These are phyloP conservation scores for Herminia tarsipennalis DNA, from an alignment of 2,888 invertebrate species.

Conservation along the genomic window DNA sequence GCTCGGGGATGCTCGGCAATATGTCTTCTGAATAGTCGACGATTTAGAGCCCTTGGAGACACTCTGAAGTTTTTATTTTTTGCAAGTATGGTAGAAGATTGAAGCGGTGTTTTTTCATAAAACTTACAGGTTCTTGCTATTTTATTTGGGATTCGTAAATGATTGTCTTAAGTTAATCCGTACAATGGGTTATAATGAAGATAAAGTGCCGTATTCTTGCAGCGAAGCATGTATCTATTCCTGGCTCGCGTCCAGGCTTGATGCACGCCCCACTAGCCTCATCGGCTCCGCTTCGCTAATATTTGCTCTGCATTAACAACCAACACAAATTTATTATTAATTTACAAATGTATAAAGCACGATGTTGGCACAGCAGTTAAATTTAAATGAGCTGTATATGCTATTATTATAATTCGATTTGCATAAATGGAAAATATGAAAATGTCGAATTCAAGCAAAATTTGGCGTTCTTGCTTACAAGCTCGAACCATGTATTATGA, in stretches of 20 bases:
- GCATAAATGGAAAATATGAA: constrained; percentile 7
- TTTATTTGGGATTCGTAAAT: constrained; percentile 16
- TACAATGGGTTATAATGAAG: constrained; percentile 57
- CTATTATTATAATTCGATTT: constrained; percentile 22
- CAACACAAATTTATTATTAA: constrained; percentile 50
- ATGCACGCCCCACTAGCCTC: constrained; percentile 34
- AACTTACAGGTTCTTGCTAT: background rate
- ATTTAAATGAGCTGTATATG: constrained; percentile 21
- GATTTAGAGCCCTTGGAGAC: constrained; percentile 33
- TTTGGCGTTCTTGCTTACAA: constrained; percentile 1
- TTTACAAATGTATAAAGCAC: constrained; percentile 46
- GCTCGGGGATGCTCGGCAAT: constrained; percentile 24
- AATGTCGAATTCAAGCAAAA: background rate
- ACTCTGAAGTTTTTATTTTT: constrained; percentile 18
- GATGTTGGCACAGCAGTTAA: constrained; percentile 39
- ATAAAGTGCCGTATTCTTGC: constrained; percentile 57
- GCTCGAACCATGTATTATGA: background rate
- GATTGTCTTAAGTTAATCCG: constrained; percentile 38
- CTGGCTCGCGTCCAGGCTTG: constrained; percentile 56
- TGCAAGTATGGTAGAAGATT: constrained; percentile 14
- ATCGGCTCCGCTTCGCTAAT: constrained; percentile 46
- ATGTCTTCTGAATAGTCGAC: constrained; percentile 33
- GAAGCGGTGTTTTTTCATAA: constrained; percentile 3
- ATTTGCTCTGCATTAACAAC: constrained; percentile 55
- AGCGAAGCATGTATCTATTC: constrained; percentile 43